Base-by-base conservation (phyloP, 2,113 vertebrate genomes). In the Silurus meridionalis region DNA sequence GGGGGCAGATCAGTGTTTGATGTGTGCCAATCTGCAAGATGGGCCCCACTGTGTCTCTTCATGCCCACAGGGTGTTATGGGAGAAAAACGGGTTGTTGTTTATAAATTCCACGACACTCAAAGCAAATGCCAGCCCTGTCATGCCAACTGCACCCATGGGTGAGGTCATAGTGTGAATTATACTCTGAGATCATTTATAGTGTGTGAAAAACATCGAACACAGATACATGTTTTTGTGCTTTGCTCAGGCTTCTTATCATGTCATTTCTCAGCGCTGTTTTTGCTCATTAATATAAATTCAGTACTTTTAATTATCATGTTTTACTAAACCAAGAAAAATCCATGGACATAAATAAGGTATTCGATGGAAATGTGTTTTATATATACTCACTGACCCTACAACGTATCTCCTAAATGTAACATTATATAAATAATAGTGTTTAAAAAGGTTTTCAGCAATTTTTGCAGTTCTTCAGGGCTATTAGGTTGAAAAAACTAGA, bases 21-120 rank as follows among this genome's bases (percentile, higher is more conserved):
- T 87, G 1, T 99, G 97, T 83, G 94, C 94, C 19, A 94, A 90
- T 64, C 94, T 95, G 85, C 93, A 93, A 72, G 97, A 99, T 6
- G 97, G 97, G 0, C 96, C 96, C 1, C 96, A 97, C 91, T 99
- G 97, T 75, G 97, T 99, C 74, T 92, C 93, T 78, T 92, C 89
- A 11, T 99, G 97, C 89, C 97, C 97, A 4, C 88, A 95, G 3
- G 97, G 96, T 1, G 91, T 98, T 87, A 92, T 97, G 90, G 97
- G 96, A 25, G 95, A 95, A 86, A 96, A 96, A 15, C 96, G 95
- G 0, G 92, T 83, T n/a, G 37, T 95, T 85, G 97, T 98, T 93
- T 97, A 96, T 91, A 99, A 99, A 89, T 99, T 94, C 88, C 89
- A 96, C 6, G 95, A 96, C 84, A 86, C 85, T 66, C 84, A 91